These are phyloP conservation scores for Spea hammondii DNA, from an alignment of 2,797 vertebrate species.

Conservation along the genomic window DNA sequence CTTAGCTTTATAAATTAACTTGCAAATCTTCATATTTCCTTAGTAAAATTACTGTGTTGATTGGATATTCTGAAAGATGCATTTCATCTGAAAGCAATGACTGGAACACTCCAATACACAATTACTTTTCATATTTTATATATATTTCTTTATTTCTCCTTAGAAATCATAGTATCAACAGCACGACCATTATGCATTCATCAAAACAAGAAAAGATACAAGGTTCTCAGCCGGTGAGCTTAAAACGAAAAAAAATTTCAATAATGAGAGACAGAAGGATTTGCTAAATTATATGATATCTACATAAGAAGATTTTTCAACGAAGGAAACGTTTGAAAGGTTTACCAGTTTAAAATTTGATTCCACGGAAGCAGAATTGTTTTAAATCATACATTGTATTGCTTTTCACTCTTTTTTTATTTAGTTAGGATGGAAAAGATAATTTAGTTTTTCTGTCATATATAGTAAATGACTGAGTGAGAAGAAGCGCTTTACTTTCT, in stretches of 20 bases:
- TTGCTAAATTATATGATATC: background rate
- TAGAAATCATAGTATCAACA: conserved; percentile 48
- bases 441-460: no score
- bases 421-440: no score
- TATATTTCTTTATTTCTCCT: conserved; percentile 47
- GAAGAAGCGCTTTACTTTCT: background rate
- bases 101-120: conserved; percentile 32
- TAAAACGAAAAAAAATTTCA: conserved; percentile 9
- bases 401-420: no score
- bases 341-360: conserved; percentile 12
- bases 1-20: conserved; percentile 14
- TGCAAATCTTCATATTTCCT: conserved; percentile 24
- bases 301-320: conserved; percentile 1
- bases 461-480: background rate
- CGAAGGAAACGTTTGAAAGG: background rate
- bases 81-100: conserved; percentile 50
- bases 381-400: no score
- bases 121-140: conserved; percentile 36
- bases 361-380: background rate
- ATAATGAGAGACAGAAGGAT: conserved; percentile 1
- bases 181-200: conserved; percentile 34
- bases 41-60: conserved; percentile 34
- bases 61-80: conserved; percentile 45
- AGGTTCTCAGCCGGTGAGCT: conserved; percentile 5
- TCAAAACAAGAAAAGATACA: conserved; percentile 45